Conservation (phyloP, 2,797 vertebrate species). For the Neosalanx taihuensis region DNA sequence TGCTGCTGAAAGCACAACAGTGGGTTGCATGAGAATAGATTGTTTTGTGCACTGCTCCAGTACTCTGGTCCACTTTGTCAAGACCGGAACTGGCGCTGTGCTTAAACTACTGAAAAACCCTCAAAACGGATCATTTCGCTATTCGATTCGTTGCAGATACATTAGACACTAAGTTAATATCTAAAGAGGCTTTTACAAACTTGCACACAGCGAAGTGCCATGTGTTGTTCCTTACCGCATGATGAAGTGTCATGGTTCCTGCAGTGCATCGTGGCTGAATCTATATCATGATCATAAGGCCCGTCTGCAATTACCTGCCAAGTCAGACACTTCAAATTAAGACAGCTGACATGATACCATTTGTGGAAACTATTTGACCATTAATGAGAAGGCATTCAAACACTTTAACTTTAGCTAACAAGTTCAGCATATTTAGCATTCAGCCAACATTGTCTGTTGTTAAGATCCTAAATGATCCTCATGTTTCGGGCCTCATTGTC, state of each 20-base stretch:
- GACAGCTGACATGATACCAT: too few species aligned
- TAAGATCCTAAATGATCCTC: background rate
- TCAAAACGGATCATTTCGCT: background rate
- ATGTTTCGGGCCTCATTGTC: constrained; percentile 73
- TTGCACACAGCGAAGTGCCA: too few species aligned
- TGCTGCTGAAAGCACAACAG: constrained; percentile 75
- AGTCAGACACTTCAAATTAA: background rate
- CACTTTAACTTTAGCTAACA: background rate
- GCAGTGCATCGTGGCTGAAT: too few species aligned
- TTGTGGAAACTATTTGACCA: background rate
- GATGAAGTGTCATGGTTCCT: background rate
- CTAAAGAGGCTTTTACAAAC: too few species aligned
- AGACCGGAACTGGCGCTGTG: constrained; percentile 16
- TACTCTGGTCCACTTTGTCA: constrained; percentile 4
- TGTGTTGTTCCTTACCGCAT: background rate
- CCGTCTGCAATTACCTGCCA: background rate
- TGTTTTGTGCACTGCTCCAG: constrained; percentile 76
- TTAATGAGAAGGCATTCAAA: background rate
- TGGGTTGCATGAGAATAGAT: constrained; percentile 88
- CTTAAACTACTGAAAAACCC: background rate
- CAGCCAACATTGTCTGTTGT: too few species aligned
- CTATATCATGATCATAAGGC: background rate
- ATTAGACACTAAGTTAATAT: too few species aligned
- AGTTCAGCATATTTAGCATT: too few species aligned
- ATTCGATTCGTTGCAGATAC: too few species aligned